Evolutionary conservation across 2,888 invertebrate species (phyloP).

Genomic region (Ptychoptera contaminata): DNA sequence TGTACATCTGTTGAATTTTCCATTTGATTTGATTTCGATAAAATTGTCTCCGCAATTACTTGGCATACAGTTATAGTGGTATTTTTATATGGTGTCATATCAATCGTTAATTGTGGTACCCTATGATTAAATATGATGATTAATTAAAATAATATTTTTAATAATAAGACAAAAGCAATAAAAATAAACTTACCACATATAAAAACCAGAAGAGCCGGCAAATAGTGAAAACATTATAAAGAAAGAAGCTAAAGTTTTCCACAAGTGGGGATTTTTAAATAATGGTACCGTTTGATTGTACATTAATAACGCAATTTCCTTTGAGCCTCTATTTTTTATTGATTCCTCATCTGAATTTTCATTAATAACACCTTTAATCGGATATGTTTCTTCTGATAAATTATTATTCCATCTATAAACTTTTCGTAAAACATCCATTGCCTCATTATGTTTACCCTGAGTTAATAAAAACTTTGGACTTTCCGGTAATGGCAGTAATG

Average conservation of each 20-base stretch:
- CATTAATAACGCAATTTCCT: conserved; percentile 30
- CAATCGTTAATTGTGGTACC: too few relatives aligned
- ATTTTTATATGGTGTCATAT: too few relatives aligned
- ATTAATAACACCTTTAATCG: conserved; percentile 27
- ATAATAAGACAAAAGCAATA: too few relatives aligned
- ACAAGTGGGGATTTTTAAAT: conserved; percentile 37
- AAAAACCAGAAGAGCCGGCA: conserved; percentile 37
- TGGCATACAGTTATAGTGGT: too few relatives aligned
- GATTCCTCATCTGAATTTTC: too few relatives aligned
- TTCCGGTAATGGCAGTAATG: conserved; percentile 49
- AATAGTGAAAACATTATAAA: conserved; percentile 21
- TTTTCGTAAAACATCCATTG: conserved; percentile 39
- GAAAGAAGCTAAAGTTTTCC: conserved; percentile 36
- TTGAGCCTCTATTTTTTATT: conserved; percentile 1
- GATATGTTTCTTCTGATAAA: conserved; percentile 29
- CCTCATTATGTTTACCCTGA: conserved; percentile 40
- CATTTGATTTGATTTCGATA: background rate
- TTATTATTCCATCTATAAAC: conserved; percentile 43
- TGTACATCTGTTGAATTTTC: too few relatives aligned
- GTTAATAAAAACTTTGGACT: conserved; percentile 63
- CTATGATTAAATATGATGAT: too few relatives aligned
- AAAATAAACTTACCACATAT: conserved; percentile 31
- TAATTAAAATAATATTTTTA: too few relatives aligned
- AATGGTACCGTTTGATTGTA: conserved; percentile 39
- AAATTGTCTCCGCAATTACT: too few relatives aligned